Evolutionary conservation across 2,888 invertebrate species (phyloP), one percentile per base, ranked within the genome.

Genomic region (Lasioglossum oenotherae): DNA sequence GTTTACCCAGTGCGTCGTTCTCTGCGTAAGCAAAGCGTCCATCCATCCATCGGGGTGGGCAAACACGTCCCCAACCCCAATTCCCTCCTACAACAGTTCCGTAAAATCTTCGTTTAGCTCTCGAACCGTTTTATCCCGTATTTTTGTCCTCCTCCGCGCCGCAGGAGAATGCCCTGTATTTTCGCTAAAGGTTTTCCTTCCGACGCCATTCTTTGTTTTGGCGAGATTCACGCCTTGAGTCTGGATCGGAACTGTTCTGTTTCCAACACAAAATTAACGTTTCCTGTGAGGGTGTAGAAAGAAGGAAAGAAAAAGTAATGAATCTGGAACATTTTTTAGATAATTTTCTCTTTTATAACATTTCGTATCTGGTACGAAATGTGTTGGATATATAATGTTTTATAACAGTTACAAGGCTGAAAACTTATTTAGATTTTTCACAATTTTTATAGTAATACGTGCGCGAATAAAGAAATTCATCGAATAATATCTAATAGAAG

Each of bases 1-100:
- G 94, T 94, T 94, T 94, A 90, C 90, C 93, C 93, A 93, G 93
- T 93, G 90, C 92, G 91, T 88, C 87, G 89, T 89, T 93, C 93
- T 92, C 92, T 92, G 92, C 94, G 93, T 93, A 94, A 94, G 94
- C 94, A 92, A 94, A 94, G 93, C 94, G 80, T 81, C 87, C 83
- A 78, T 85, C 86, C 87, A 84, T 87, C 86, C 86, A 83, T 85
- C 87, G 85, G 78, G 88, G 80, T 91, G 88, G 90, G 92, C 92
- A 94, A 94, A 94, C 92, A 94, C 90, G 87, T 85, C 69, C 23
- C 87, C 60, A 60, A 75, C 82, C 83, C 74, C 80, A 14, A 73
- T 41, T 41, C 46, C 74, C 49, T 82, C 71, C 67, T 81, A 80
- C 49, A 77, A 71, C 86, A 72, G 82, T 80, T 74, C 81, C 84